A percentile compares a stretch with the other conserved stretches of the same genome.
Conservation (phyloP, 2,797 vertebrate species). For the Hippocampus kuda region DNA sequence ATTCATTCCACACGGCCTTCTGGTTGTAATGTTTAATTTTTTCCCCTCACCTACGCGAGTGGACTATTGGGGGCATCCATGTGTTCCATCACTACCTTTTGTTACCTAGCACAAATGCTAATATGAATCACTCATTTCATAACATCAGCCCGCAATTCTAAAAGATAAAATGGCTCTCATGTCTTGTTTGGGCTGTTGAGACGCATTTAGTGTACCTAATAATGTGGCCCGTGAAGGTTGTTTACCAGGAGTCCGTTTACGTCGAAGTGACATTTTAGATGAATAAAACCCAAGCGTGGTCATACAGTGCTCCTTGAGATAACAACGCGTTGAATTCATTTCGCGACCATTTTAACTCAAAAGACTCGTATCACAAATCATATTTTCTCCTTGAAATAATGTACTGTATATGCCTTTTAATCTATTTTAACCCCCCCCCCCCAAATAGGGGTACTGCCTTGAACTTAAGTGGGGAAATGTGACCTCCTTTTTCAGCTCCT, state of each 20-base stretch:
- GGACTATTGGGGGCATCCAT: neutral
- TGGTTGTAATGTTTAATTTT: neutral
- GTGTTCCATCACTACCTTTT: neutral
- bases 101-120: neutral
- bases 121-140: neutral
- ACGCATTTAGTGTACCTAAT: neutral
- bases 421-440: no score
- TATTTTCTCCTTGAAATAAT: no score
- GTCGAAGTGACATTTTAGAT: neutral
- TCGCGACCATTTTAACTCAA: no score
- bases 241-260: neutral
- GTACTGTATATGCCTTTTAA: no score
- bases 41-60: neutral
- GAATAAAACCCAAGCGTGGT: neutral
- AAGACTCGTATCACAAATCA: no score
- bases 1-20: neutral
- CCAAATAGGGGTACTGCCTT: no score
- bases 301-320: no score
- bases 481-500: no score
- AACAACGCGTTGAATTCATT: no score
- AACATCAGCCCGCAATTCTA: neutral
- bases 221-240: neutral
- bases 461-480: no score
- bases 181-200: neutral
- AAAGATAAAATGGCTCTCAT: neutral